Evolutionary conservation across 2,797 vertebrate genomes (phyloP), one percentile per base, ranked within the genome.

Genomic region (Muscicapa comitata): DNA sequence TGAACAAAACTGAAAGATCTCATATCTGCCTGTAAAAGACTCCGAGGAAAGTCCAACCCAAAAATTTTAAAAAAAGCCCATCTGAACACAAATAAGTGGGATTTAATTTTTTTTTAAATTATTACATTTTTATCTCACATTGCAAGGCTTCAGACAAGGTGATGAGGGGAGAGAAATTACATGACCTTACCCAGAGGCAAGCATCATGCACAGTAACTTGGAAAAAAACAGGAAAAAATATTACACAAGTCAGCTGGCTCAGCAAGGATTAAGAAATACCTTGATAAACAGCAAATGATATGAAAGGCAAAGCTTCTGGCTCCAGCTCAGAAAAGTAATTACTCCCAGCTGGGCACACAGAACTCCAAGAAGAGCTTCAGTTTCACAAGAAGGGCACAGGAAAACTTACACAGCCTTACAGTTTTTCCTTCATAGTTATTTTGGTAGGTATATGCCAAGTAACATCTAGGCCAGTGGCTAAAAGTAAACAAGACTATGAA

Each of bases 201-300:
- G 71, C 65, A 90, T 43, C 61, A 42, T 47, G 72, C 76, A 88
- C 26, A 88, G 63, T 38, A 91, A 88, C 90, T 91, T 54, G 58
- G 77, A 59, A 89, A 82, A 81, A 92, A 70, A n/a, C 24, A 86
- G 50, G 74, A 63, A 93, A 93, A 91, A 95, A 76, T 88, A 94
- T 95, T 95, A 94, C 71, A 86, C 81, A 94, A 96, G 67, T 91
- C 85, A 95, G 90, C 73, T 94, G 91, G 79, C 96, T 97, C 93
- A 91, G 93, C 59, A 88, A 95, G 89, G 82, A 97, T 96, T 97
- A 97, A 93, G 94, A 96, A 97, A 95, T 94, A 97, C 94, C 91
- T 90, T 96, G 94, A 98, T 96, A 96, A 97, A 97, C 43, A 96
- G 90, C 93, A 94, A 91, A 91, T 77, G 81, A 97, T 96, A 97